These are phyloP conservation scores for Mamestra brassicae DNA, from an alignment of 2,888 invertebrate species.

Conservation along the genomic window DNA sequence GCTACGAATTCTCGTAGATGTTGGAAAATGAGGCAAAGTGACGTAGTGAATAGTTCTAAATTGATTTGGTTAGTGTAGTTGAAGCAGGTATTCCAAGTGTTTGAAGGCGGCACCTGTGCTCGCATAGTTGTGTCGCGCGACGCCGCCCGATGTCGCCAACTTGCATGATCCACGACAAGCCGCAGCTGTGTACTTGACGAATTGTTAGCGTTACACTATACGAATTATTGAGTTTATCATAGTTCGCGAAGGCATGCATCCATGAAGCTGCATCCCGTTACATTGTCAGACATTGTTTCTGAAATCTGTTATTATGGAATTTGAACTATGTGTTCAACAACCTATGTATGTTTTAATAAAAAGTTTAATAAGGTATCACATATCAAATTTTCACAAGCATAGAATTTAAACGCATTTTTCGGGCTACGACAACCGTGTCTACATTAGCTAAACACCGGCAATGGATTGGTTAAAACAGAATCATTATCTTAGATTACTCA, in stretches of 20 bases:
- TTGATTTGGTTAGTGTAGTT: constrained; percentile 64
- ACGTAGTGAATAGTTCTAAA: constrained; percentile 61
- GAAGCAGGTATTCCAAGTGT: constrained; percentile 67
- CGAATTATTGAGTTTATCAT: constrained; percentile 62
- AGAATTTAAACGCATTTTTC: not conserved
- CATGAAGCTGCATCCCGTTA: constrained; percentile 44
- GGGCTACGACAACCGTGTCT: not conserved
- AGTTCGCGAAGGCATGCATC: constrained; percentile 52
- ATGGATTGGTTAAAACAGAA: not conserved
- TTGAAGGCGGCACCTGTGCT: constrained; percentile 61
- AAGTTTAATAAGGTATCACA: not conserved
- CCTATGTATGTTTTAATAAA: not conserved
- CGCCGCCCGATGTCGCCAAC: constrained; percentile 55
- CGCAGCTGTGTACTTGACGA: constrained; percentile 55
- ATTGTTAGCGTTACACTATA: constrained; percentile 67
- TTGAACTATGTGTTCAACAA: constrained; percentile 13
- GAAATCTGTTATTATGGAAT: constrained; percentile 26
- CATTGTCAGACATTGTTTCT: constrained; percentile 46
- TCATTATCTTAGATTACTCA: not conserved
- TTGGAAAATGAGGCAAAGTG: constrained; percentile 50
- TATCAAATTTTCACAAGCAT: not conserved
- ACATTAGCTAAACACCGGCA: not conserved
- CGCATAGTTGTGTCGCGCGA: constrained; percentile 61
- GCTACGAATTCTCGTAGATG: constrained; percentile 46
- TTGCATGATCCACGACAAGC: constrained; percentile 62